Evolutionary conservation across 2,797 vertebrate species (phyloP), one percentile per base, ranked within the genome.

Genomic region (Mormyrops boulengeri): DNA sequence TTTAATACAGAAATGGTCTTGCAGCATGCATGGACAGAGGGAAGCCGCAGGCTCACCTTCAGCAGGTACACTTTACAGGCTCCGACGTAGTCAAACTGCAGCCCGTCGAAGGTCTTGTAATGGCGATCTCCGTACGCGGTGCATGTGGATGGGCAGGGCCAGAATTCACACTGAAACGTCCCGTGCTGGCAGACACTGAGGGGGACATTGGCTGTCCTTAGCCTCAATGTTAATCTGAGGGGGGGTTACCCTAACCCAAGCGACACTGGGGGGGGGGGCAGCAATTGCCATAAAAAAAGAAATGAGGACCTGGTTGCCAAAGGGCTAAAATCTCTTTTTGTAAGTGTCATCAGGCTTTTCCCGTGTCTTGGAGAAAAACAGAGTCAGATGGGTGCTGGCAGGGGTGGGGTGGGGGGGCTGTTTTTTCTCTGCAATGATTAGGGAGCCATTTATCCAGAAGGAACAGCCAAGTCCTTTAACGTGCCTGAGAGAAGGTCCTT

Each of bases 81-180:
- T 2, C 98, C 98, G 17, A 98, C 93, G 2, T 98, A 99, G 95
- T 99, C 98, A 89, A 96, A 99, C 0, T 97, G 95, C 80, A 99
- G 95, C 0, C 98, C 98, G 5, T 99, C 98, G 34, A 99, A 99
- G 0, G 98, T 99, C 88, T 96, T 95, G 95, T 97, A 99, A 93
- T 99, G 98, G 0, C 98, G 97, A 91, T 99, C 98, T 0, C 98
- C 97, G 0, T 99, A 99, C 0, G 95, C 95, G 0, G 97, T 97
- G 93, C 98, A 99, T 96, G 98, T 98, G 26, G 98, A 97, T 0
- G 98, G 97, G 47, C 98, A 99, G 0, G 98, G 97, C 19, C 93
- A 96, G 91, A 98, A 98, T 87, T 92, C 91, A 88, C 98, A 99
- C 92, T 97, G 97, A 93, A 99, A 99, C 0, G 95, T 96, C 87